Conservation (phyloP, 1,140 invertebrate species). For the Brachionus rubens region DNA sequence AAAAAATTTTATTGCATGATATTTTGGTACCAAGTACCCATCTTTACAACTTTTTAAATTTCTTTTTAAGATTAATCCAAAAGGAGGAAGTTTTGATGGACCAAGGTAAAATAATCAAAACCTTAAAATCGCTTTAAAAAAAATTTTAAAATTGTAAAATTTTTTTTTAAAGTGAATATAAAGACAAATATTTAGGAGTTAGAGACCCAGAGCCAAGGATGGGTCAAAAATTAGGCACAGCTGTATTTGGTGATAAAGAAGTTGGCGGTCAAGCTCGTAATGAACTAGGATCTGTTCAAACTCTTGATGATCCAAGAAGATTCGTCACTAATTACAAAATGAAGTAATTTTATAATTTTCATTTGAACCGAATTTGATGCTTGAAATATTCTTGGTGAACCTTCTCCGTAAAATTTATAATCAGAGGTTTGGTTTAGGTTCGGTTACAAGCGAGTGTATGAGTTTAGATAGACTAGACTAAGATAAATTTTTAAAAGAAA, state of each 20-base stretch:
- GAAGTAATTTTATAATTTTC: background rate
- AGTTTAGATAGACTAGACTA: too few species aligned
- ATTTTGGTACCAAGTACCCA: too few species aligned
- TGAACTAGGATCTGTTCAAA: conserved; percentile 10
- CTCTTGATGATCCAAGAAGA: conserved; percentile 12
- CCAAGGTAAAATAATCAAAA: background rate
- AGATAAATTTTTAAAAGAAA: too few species aligned
- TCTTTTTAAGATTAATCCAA: conserved; percentile 31
- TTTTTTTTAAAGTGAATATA: conserved; percentile 15
- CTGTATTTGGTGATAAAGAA: conserved; percentile 18
- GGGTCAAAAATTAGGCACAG: conserved; percentile 26
- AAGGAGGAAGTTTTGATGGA: background rate
- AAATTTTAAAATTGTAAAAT: too few species aligned
- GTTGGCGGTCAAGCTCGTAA: background rate
- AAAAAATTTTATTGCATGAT: too few species aligned
- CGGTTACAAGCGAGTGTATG: too few species aligned
- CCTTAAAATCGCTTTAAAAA: too few species aligned
- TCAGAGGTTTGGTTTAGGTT: too few species aligned
- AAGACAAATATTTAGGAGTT: background rate
- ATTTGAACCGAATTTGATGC: too few species aligned
- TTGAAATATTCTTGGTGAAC: too few species aligned
- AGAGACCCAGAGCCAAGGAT: background rate
- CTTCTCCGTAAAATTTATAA: too few species aligned
- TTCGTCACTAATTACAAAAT: conserved; percentile 31
- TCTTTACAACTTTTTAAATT: too few species aligned